Conservation (phyloP, 2,113 vertebrate genomes). For the Marmota flaviventris region DNA sequence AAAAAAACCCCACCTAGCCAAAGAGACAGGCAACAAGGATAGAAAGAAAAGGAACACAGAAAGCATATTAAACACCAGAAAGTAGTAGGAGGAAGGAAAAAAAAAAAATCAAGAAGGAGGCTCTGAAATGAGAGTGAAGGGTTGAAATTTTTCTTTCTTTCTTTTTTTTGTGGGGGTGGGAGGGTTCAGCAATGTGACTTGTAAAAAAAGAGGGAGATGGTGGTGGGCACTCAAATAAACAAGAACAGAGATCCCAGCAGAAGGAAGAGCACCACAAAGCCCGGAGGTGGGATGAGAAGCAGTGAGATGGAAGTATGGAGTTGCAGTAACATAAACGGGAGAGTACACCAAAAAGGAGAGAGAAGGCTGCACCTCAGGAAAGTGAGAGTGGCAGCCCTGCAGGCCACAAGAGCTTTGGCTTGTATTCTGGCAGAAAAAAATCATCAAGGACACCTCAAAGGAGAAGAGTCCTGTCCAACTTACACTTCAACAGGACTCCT, state of each 20-base stretch:
- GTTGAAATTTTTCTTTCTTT: background rate
- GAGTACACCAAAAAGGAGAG: background rate
- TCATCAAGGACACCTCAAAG: background rate
- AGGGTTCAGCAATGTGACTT: background rate
- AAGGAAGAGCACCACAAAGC: background rate
- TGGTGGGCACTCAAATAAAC: fast-evolving
- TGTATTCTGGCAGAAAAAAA: background rate
- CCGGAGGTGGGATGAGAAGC: background rate
- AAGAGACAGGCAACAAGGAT: background rate
- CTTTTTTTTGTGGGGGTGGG: fast-evolving
- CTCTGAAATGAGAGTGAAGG: background rate
- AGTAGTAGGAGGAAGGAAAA: too few species aligned
- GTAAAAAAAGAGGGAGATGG: background rate
- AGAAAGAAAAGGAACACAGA: background rate
- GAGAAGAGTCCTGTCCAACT: fast-evolving
- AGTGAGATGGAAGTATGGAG: background rate
- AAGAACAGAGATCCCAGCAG: too few species aligned
- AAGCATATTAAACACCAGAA: too few species aligned
- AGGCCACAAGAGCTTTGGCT: too few species aligned
- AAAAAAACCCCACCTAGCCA: background rate
- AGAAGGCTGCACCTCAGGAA: background rate
- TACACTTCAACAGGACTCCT: background rate
- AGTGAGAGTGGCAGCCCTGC: fast-evolving
- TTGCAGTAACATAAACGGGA: background rate
- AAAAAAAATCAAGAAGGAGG: background rate